Evolutionary conservation across 2,888 invertebrate genomes (phyloP).

Genomic region (Exephanes ischioxanthus): DNA sequence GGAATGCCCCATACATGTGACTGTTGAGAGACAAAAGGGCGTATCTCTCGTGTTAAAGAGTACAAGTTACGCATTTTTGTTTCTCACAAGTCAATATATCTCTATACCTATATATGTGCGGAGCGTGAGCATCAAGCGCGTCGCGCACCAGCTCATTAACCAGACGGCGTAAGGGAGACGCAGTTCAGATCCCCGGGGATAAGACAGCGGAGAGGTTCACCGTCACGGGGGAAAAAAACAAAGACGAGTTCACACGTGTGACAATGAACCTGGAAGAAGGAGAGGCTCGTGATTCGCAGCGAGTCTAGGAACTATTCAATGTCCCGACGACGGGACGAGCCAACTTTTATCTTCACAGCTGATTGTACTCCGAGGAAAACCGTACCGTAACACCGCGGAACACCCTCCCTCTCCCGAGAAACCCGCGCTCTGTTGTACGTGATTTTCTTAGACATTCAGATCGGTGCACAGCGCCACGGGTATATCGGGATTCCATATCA

Average conservation of each 20-base stretch:
- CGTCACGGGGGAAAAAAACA: constrained; percentile 77
- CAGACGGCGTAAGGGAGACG: constrained; percentile 74
- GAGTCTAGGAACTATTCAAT: constrained; percentile 5
- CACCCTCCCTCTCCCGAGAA: too few species aligned
- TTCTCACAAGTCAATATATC: too few species aligned
- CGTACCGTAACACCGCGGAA: too few species aligned
- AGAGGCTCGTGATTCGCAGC: constrained; percentile 12
- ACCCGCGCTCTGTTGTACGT: constrained; percentile 10
- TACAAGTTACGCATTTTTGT: too few species aligned
- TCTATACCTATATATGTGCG: too few species aligned
- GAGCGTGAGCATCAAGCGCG: constrained; percentile 3
- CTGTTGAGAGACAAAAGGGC: too few species aligned
- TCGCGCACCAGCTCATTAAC: constrained; percentile 75
- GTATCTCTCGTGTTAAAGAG: too few species aligned
- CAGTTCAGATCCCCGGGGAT: constrained; percentile 76
- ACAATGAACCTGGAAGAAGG: constrained; percentile 81
- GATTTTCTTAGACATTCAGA: constrained; percentile 60
- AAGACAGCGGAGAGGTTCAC: constrained; percentile 66
- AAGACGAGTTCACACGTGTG: constrained; percentile 78
- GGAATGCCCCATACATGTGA: too few species aligned
- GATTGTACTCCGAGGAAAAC: background rate
- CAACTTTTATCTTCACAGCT: constrained; percentile 9
- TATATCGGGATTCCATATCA: constrained; percentile 46
- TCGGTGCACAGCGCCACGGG: constrained; percentile 27
- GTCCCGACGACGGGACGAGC: background rate